These are phyloP conservation scores for Acronicta alni DNA, from an alignment of 2,888 invertebrate species.

Conservation along the genomic window DNA sequence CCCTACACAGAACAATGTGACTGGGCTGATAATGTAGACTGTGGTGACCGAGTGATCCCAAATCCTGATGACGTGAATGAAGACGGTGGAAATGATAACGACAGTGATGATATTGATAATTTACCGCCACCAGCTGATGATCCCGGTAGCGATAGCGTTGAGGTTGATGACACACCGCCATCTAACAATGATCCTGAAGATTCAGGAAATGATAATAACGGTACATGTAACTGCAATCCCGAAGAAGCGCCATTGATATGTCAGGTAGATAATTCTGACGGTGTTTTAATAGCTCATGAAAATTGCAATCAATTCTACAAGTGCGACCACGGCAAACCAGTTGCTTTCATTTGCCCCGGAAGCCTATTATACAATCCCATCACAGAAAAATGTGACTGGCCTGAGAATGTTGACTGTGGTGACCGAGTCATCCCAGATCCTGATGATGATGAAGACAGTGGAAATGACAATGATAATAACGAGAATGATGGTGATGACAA, in stretches of 20 bases:
- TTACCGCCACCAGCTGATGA: conserved; percentile 1
- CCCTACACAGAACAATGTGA: conserved; percentile 55
- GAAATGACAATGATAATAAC: too few relatives aligned
- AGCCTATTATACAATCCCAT: conserved; percentile 59
- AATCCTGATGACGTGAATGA: conserved; percentile 8
- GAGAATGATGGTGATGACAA: too few relatives aligned
- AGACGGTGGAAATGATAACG: conserved; percentile 12
- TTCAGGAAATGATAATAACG: conserved; percentile 15
- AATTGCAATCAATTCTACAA: conserved; percentile 67
- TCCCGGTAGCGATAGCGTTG: conserved; percentile 15
- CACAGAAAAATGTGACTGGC: conserved; percentile 64
- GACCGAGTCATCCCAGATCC: conserved; percentile 49
- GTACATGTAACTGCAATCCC: conserved; percentile 52
- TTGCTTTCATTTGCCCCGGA: conserved; percentile 47
- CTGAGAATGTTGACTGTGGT: conserved; percentile 63
- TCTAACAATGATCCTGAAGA: conserved; percentile 5
- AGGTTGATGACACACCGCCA: not conserved
- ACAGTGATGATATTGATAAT: conserved; percentile 7
- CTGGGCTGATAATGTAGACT: conserved; percentile 55
- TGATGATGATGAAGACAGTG: too few relatives aligned
- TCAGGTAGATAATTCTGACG: conserved; percentile 56
- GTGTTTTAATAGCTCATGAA: conserved; percentile 63
- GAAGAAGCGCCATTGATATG: conserved; percentile 62
- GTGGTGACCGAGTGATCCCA: conserved; percentile 42
- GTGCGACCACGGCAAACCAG: conserved; percentile 58